Percentiles rank a stretch among this genome's conserved stretches.
Conservation (phyloP, 2,888 invertebrate genomes). For the Cheilosia impressa region DNA sequence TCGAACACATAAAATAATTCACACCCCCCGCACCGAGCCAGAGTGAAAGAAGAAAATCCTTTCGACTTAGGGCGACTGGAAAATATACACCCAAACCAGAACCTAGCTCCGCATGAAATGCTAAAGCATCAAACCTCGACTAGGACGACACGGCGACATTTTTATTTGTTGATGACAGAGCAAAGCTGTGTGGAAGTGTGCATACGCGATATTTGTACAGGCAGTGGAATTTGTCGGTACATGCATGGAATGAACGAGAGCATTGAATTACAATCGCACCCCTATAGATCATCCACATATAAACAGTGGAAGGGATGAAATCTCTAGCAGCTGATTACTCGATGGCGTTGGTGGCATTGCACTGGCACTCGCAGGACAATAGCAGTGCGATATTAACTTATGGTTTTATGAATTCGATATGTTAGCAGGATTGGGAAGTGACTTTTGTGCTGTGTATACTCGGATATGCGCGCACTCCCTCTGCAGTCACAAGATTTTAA, state of each 20-base stretch:
- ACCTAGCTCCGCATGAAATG: slow-evolving; percentile 19
- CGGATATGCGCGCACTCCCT: slow-evolving; percentile 27
- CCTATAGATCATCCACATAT: slow-evolving; percentile 47
- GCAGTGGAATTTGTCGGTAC: neutral
- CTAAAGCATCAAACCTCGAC: slow-evolving; percentile 50
- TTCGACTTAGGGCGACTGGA: slow-evolving; percentile 59
- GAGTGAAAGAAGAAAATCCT: slow-evolving; percentile 59
- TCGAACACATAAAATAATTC: slow-evolving; percentile 70
- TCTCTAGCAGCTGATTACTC: slow-evolving; percentile 69
- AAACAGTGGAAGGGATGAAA: slow-evolving; percentile 63
- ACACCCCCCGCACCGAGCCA: slow-evolving; percentile 34
- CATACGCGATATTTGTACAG: slow-evolving; percentile 32
- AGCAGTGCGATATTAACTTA: slow-evolving; percentile 72
- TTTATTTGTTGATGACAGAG: slow-evolving; percentile 62
- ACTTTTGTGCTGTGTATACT: slow-evolving; percentile 37
- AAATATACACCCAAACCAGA: slow-evolving; percentile 41
- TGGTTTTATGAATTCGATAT: slow-evolving; percentile 74
- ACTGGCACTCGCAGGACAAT: slow-evolving; percentile 61
- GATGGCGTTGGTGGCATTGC: slow-evolving; percentile 45
- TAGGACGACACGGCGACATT: slow-evolving; percentile 45
- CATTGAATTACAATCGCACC: slow-evolving; percentile 62
- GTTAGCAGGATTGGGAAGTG: slow-evolving; percentile 54
- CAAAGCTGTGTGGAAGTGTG: slow-evolving; percentile 21
- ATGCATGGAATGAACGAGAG: slow-evolving; percentile 61
- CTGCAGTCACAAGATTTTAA: slow-evolving; percentile 40